These are phyloP conservation scores for Drosophila leontia DNA, from an alignment of 1,140 invertebrate genomes.

Conservation along the genomic window DNA sequence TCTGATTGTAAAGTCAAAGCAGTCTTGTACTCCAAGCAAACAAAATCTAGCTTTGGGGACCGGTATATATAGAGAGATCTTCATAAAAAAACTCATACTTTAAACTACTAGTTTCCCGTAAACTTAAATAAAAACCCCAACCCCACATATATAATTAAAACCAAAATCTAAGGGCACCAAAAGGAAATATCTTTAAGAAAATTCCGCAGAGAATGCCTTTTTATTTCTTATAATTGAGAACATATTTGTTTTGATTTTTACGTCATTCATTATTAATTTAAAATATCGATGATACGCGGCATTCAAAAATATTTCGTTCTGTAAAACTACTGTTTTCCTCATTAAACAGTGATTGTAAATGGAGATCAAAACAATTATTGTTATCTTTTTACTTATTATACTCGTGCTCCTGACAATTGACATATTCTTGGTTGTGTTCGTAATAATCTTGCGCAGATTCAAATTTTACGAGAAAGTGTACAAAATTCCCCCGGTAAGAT, in stretches of 20 bases:
- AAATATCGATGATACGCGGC: background rate
- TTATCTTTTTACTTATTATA: background rate
- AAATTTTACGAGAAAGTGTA: background rate
- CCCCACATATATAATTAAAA: no score
- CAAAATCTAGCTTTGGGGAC: no score
- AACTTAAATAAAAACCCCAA: no score
- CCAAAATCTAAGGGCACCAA: no score
- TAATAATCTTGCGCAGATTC: background rate
- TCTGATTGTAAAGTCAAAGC: background rate
- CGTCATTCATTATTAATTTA: background rate
- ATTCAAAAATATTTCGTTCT: background rate
- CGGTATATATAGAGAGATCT: background rate
- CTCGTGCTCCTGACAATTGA: background rate
- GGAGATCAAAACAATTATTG: background rate
- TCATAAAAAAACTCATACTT: no score
- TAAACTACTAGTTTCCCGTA: no score
- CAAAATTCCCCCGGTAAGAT: background rate
- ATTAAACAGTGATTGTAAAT: background rate
- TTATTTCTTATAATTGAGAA: no score
- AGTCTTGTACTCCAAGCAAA: background rate
- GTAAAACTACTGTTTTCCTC: background rate
- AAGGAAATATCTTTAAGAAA: no score
- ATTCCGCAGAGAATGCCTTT: no score
- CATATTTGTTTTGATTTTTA: background rate
- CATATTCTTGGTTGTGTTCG: background rate